A percentile compares a stretch with the other conserved stretches of the same genome.
Conservation (phyloP, 1,140 invertebrate genomes). For the Drosophila jambulina region DNA sequence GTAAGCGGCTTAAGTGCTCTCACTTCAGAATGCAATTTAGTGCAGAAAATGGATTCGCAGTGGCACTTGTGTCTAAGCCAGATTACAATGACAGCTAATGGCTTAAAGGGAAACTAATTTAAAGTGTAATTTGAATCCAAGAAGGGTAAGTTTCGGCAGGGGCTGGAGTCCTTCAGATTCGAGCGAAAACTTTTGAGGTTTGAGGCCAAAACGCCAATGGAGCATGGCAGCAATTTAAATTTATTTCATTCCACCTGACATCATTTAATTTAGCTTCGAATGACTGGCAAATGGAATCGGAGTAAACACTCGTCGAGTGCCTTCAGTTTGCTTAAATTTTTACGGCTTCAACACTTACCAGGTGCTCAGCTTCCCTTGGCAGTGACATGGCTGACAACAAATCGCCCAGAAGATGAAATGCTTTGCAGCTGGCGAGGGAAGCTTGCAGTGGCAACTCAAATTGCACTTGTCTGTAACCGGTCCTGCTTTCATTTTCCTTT, state of each 20-base stretch:
- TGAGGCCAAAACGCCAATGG: slow-evolving; percentile 25
- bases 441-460: slow-evolving; percentile 38
- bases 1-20: slow-evolving; percentile 62
- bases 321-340: slow-evolving; percentile 45
- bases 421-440: neutral
- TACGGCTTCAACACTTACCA: slow-evolving; percentile 39
- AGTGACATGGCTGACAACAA: slow-evolving; percentile 47
- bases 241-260: slow-evolving; percentile 27
- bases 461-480: slow-evolving; percentile 34
- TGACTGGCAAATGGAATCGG: slow-evolving; percentile 18
- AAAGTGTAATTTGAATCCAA: slow-evolving; percentile 15
- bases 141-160: too few species aligned
- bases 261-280: slow-evolving; percentile 11
- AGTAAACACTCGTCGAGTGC: slow-evolving; percentile 17
- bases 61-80: slow-evolving; percentile 30
- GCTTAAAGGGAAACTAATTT: slow-evolving; percentile 52
- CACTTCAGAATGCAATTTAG: slow-evolving; percentile 55
- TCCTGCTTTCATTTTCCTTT: slow-evolving; percentile 4
- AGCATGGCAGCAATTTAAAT: slow-evolving; percentile 28
- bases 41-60: slow-evolving; percentile 45
- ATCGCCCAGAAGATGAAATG: slow-evolving; percentile 9
- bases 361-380: slow-evolving; percentile 50
- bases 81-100: slow-evolving; percentile 26
- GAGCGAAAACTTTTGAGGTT: slow-evolving; percentile 5
- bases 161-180: too few species aligned